A percentile compares a stretch with the other conserved stretches of the same genome.
These are phyloP conservation scores for Spatulosminthurus flaviceps DNA, from an alignment of 2,888 invertebrate genomes.

Conservation along the genomic window DNA sequence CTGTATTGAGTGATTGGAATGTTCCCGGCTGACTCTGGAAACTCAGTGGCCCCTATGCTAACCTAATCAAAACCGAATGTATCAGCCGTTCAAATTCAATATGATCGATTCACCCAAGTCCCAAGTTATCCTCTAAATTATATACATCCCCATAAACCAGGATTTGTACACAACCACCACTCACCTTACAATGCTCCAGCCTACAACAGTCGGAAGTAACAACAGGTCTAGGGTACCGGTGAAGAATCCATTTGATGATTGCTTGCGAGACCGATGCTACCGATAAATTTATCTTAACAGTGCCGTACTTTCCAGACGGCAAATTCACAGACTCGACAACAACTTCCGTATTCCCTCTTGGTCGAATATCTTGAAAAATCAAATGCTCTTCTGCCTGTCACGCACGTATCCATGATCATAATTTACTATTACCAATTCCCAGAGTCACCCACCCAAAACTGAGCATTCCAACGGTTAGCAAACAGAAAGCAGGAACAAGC, in stretches of 20 bases:
- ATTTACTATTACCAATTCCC: too few relatives aligned
- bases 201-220: neutral
- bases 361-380: too few relatives aligned
- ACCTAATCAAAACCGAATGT: slow-evolving; percentile 8
- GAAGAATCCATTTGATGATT: slow-evolving; percentile 19
- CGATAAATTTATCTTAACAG: neutral
- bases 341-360: neutral
- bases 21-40: slow-evolving; percentile 1
- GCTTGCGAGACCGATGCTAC: neutral
- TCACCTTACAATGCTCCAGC: slow-evolving; percentile 22
- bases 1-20: slow-evolving; percentile 36
- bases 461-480: too few relatives aligned
- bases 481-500: too few relatives aligned
- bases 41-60: slow-evolving; percentile 36
- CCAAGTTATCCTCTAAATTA: too few relatives aligned
- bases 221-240: slow-evolving; percentile 20
- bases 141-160: too few relatives aligned
- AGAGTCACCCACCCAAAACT: too few relatives aligned
- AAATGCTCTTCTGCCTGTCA: too few relatives aligned
- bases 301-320: slow-evolving; percentile 1
- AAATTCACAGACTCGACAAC: neutral
- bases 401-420: too few relatives aligned
- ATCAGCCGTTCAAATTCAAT: too few relatives aligned
- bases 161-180: neutral
- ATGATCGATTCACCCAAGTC: too few relatives aligned